Conservation (phyloP, 2,888 invertebrate genomes). For the Campoplex capitator region DNA sequence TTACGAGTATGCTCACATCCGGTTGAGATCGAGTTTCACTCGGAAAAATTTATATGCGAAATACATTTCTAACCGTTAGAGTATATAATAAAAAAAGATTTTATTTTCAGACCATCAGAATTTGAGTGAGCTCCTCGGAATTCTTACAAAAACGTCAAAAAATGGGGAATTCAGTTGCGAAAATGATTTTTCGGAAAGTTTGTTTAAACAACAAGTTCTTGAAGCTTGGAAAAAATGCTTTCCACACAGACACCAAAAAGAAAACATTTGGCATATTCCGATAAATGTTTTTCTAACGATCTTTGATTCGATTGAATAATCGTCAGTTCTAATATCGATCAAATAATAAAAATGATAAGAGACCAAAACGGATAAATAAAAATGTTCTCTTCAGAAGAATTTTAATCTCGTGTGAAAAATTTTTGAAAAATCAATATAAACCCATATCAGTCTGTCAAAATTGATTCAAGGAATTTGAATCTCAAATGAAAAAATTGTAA, state of each 20-base stretch:
- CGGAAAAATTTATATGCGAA: constrained; percentile 11
- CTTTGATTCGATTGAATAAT: too few species aligned
- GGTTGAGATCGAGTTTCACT: constrained; percentile 16
- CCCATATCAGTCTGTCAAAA: not conserved
- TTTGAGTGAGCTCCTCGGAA: not conserved
- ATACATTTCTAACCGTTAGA: not conserved
- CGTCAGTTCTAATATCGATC: not conserved
- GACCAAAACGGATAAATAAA: too few species aligned
- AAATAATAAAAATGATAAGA: too few species aligned
- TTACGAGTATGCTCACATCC: constrained; percentile 12
- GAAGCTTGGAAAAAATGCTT: too few species aligned
- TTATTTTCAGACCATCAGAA: not conserved
- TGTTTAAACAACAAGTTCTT: not conserved
- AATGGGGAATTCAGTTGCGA: not conserved
- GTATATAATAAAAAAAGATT: not conserved
- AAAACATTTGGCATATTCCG: too few species aligned
- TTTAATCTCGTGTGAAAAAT: too few species aligned
- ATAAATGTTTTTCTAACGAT: too few species aligned
- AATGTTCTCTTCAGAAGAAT: not conserved
- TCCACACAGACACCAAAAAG: too few species aligned
- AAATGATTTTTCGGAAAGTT: not conserved
- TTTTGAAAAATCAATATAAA: too few species aligned
- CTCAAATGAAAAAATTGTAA: not conserved
- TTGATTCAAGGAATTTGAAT: not conserved
- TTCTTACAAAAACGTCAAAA: not conserved